Evolutionary conservation across 2,797 vertebrate species (phyloP), one percentile per base, ranked within the genome.

Genomic region (Spondyliosoma cantharus): DNA sequence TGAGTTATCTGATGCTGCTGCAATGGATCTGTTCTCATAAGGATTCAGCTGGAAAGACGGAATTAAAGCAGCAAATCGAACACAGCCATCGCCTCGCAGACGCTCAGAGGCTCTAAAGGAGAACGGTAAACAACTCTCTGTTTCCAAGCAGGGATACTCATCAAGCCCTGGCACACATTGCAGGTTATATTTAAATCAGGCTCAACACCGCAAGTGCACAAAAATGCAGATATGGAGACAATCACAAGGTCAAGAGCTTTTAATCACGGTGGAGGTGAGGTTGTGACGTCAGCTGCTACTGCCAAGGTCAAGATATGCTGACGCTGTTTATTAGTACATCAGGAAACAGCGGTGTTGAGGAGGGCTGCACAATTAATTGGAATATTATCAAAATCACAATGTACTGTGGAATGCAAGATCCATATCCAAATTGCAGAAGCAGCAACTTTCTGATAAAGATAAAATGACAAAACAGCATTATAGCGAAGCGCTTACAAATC

Each of bases 41-140:
- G 82, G 80, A 74, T 74, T 76, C 27, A 50, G 74, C 68, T 58
- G 81, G 84, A 91, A 85, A 87, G 59, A 61, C 64, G 73, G 73
- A 84, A 84, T 77, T 78, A 81, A 82, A 84, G 79, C 53, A 64
- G 43, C 84, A 85, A 84, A 90, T 90, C 46, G 42, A 85, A 83
- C 54, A 42, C 59, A 19, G 43, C 20, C 17, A 0, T 19, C 24
- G 50, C 78, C 84, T 79, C 76, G 56, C 75, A 49, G 74, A 53
- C 25, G 5, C 64, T 15, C 22, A 9, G 20, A n/a, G 27, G 74
- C n/a, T 50, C 46, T 60, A 71, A 60, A 71, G 25, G 32, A 59
- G 71, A 84, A 37, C 4, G 17, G 76, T 58, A 78, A 77, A 79
- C 50, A 74, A 43, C 64, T 58, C 27, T 45, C 17, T 22, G 53